Evolutionary conservation across 2,113 vertebrate genomes (phyloP).

Genomic region (Lucifuga dentata): DNA sequence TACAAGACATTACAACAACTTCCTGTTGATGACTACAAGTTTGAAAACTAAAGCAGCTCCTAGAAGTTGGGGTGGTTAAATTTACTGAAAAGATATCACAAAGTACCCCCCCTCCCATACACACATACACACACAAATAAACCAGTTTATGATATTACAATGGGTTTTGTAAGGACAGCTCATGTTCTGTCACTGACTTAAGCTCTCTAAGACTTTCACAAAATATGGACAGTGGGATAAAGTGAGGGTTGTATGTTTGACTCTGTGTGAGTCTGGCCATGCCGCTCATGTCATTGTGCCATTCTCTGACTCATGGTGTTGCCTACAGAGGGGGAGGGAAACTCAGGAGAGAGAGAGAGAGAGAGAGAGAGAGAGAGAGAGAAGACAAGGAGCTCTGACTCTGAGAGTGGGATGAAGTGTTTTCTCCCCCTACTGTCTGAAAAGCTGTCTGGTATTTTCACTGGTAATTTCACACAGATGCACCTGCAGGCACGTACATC

Average conservation of each 20-base stretch:
- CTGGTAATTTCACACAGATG: slow-evolving; percentile 24
- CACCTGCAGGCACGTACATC: slow-evolving; percentile 19
- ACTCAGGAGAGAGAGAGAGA: slow-evolving; percentile 42
- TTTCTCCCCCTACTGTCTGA: slow-evolving; percentile 76
- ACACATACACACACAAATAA: no score
- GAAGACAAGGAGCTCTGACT: slow-evolving; percentile 35
- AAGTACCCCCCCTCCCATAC: no score
- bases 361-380: slow-evolving; percentile 4
- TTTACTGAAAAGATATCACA: no score
- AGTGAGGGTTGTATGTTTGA: slow-evolving; percentile 52
- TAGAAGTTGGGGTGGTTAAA: no score
- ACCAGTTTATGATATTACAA: no score
- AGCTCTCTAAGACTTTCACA: slow-evolving; percentile 20
- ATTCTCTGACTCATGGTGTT: slow-evolving; percentile 74
- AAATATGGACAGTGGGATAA: slow-evolving; percentile 30
- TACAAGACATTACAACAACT: no score
- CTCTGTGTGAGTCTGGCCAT: slow-evolving; percentile 43
- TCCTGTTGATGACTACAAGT: no score
- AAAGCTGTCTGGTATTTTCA: slow-evolving; percentile 61
- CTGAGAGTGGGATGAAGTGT: slow-evolving; percentile 65
- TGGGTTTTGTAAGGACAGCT: slow-evolving; percentile 26
- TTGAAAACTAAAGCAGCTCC: no score
- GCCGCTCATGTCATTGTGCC: slow-evolving; percentile 51
- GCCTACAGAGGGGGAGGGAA: slow-evolving; percentile 67
- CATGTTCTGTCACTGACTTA: slow-evolving; percentile 31